Percentiles rank a stretch among this genome's conserved stretches.
phyloP scores from a whole-genome alignment of 2,113 vertebrate species.

The Pseudorectes ferrugineus region DNA sequence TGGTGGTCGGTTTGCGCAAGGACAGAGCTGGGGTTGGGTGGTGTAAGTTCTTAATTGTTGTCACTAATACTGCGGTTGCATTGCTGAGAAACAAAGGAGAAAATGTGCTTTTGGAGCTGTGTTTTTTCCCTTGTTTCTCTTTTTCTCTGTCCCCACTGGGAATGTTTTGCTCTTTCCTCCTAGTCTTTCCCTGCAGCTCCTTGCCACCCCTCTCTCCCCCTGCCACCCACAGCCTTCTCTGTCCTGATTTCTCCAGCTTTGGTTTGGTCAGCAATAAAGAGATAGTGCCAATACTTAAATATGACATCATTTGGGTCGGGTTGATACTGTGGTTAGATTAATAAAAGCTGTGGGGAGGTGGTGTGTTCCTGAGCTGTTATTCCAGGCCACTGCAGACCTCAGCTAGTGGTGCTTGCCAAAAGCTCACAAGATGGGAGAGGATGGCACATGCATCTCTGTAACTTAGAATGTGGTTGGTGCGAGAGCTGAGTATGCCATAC shows the following conservation, averaged over 20 bases:
- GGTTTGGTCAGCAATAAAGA: background rate
- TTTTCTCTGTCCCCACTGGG: background rate
- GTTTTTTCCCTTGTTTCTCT: background rate
- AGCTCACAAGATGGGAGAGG: background rate
- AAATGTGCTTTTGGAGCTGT: constrained; percentile 2
- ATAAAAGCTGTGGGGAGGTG: background rate
- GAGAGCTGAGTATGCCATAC: background rate
- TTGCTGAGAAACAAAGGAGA: constrained; percentile 6
- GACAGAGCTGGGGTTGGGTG: background rate
- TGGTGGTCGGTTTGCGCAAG: background rate
- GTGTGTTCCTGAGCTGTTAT: background rate
- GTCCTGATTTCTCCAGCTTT: background rate
- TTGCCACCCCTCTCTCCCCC: background rate
- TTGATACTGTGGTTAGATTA: background rate
- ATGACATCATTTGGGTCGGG: background rate
- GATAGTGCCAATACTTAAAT: background rate
- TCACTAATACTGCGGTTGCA: background rate
- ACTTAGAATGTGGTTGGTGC: background rate
- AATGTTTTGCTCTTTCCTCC: background rate
- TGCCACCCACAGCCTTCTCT: background rate
- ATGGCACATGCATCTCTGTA: background rate
- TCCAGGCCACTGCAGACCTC: background rate
- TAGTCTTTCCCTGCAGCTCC: background rate
- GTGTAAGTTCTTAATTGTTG: background rate
- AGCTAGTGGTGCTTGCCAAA: background rate